phyloP scores from a whole-genome alignment of 2,797 vertebrate genomes.

The Anguilla obscura region DNA sequence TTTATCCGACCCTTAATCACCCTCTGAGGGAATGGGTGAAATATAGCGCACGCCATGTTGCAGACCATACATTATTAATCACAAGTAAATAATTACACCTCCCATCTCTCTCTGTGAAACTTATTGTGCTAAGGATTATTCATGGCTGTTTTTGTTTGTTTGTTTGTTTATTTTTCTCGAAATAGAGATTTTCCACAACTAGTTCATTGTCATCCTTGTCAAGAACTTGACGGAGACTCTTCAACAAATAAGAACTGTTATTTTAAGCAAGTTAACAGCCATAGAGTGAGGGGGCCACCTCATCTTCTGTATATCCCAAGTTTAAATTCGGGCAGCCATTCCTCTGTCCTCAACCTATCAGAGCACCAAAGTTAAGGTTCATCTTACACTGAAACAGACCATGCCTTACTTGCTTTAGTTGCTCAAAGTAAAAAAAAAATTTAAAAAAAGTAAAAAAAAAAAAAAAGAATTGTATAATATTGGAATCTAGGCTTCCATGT shows the following conservation, averaged over 20 bases:
- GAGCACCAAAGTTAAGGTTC: background rate
- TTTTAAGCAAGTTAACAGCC: background rate
- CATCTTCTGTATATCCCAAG: background rate
- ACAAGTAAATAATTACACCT: conserved; percentile 42
- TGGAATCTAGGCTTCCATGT: background rate
- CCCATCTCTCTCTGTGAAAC: background rate
- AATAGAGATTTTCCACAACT: background rate
- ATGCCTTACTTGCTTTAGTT: background rate
- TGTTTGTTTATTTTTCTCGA: background rate
- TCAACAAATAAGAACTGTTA: background rate
- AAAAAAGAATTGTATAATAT: background rate
- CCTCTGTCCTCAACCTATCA: background rate
- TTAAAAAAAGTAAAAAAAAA: too few species aligned
- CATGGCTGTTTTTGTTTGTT: background rate
- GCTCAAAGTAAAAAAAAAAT: too few species aligned
- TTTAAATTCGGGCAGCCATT: background rate
- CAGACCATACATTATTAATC: conserved; percentile 59
- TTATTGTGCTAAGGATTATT: background rate
- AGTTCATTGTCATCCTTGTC: background rate
- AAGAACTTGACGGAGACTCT: background rate
- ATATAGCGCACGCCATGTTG: background rate
- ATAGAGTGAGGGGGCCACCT: background rate
- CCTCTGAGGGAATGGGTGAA: background rate
- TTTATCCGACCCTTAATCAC: background rate
- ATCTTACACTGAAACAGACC: background rate